A percentile compares a stretch with the other conserved stretches of the same genome.
phyloP scores from a whole-genome alignment of 2,888 invertebrate genomes.

The Ichneumoninae sp. region DNA sequence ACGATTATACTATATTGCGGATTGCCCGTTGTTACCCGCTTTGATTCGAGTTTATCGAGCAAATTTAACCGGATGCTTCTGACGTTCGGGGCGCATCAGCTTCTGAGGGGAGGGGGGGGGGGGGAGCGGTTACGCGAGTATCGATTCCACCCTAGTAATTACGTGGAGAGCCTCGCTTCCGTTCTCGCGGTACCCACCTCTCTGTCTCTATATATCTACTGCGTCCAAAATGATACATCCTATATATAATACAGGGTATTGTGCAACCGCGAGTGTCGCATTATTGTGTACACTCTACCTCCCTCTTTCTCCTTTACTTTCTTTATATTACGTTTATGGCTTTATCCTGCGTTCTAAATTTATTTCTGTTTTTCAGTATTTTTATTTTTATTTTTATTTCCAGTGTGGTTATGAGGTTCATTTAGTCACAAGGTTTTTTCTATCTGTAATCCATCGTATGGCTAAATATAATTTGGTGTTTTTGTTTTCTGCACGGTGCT shows the following conservation, averaged over 20 bases:
- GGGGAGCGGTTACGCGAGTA: constrained; percentile 65
- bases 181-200: constrained; percentile 61
- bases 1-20: constrained; percentile 35
- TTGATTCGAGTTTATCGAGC: constrained; percentile 56
- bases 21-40: constrained; percentile 38
- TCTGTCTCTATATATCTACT: constrained; percentile 30
- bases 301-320: too few species aligned
- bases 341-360: too few species aligned
- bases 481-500: too few species aligned
- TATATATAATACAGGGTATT: constrained; percentile 31
- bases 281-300: constrained; percentile 17
- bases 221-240: background rate
- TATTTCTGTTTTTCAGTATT: too few species aligned
- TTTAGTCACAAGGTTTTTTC: too few species aligned
- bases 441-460: too few species aligned
- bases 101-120: constrained; percentile 26
- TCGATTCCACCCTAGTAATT: constrained; percentile 69
- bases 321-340: too few species aligned
- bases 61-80: constrained; percentile 54
- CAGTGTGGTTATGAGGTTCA: too few species aligned
- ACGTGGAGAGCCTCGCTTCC: constrained; percentile 67
- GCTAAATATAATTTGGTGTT: too few species aligned
- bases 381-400: too few species aligned
- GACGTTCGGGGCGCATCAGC: constrained; percentile 47
- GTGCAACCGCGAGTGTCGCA: constrained; percentile 29